Evolutionary conservation across 2,797 vertebrate species (phyloP).

Genomic region (Alosa sapidissima): DNA sequence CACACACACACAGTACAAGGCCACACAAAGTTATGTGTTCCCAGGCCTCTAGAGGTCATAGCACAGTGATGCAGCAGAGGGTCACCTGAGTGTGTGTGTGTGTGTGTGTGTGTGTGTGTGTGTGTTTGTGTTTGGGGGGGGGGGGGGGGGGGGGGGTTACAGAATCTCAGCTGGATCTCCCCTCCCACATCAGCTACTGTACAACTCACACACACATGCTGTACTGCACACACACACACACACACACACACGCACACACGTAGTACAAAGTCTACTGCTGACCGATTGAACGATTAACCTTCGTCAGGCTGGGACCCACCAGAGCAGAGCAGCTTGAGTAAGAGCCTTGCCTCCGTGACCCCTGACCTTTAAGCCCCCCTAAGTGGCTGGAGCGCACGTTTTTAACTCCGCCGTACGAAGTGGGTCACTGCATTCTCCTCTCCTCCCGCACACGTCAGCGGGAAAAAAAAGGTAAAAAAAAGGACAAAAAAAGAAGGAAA

Average conservation of each 20-base stretch:
- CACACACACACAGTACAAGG: neutral
- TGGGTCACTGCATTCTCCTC: neutral
- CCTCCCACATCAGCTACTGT: neutral
- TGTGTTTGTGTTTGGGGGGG: neutral
- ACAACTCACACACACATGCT: neutral
- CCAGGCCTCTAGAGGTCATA: neutral
- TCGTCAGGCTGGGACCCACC: neutral
- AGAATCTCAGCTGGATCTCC: neutral
- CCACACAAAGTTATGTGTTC: neutral
- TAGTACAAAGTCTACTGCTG: neutral
- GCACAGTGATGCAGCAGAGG: neutral
- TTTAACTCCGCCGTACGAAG: neutral
- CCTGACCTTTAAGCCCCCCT: neutral
- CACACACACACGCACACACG: slow-evolving; percentile 5
- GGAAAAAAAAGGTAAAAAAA: neutral
- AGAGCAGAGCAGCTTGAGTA: neutral
- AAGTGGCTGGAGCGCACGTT: neutral
- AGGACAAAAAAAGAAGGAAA: neutral
- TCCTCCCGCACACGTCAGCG: neutral
- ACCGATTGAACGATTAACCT: slow-evolving; percentile 10
- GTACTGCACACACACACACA: neutral
- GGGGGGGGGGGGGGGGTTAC: neutral
- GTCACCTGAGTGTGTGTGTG: neutral
- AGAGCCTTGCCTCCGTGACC: neutral
- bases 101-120: no score